These are phyloP conservation scores for Portevinia maculata DNA, from an alignment of 2,888 invertebrate genomes.

Conservation along the genomic window DNA sequence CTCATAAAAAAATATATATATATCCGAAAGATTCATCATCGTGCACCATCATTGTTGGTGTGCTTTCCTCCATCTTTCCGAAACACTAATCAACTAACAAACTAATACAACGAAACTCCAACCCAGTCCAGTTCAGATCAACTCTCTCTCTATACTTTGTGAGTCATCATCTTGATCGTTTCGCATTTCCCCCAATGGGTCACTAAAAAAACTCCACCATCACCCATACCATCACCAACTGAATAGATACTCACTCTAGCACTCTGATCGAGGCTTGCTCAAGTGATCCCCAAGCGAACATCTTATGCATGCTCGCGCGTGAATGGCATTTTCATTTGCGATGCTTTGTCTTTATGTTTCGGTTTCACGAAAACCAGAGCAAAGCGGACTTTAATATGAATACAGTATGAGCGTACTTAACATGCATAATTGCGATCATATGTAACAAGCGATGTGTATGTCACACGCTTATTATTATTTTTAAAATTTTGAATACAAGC, in stretches of 20 bases:
- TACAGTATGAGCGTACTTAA: slow-evolving; percentile 28
- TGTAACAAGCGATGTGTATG: slow-evolving; percentile 55
- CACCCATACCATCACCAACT: slow-evolving; percentile 2
- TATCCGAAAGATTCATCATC: slow-evolving; percentile 61
- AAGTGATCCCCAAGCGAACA: slow-evolving; percentile 31
- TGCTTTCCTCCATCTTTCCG: slow-evolving; percentile 49
- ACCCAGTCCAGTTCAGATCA: slow-evolving; percentile 49
- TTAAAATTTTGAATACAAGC: slow-evolving; percentile 12
- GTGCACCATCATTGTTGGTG: slow-evolving; percentile 34
- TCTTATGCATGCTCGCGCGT: slow-evolving; percentile 1
- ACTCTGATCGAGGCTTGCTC: slow-evolving; percentile 27
- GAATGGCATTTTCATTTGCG: slow-evolving; percentile 18
- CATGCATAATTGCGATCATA: slow-evolving; percentile 64
- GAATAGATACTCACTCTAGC: slow-evolving; percentile 14
- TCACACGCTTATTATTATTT: slow-evolving; percentile 7
- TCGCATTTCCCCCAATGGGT: slow-evolving; percentile 52
- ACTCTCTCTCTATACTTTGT: slow-evolving; percentile 19
- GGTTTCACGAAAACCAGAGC: slow-evolving; percentile 59
- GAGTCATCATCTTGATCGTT: slow-evolving; percentile 58
- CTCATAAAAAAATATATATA: slow-evolving; percentile 2
- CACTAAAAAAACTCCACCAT: slow-evolving; percentile 46
- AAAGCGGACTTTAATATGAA: slow-evolving; percentile 13
- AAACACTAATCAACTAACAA: neutral
- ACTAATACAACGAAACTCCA: slow-evolving; percentile 61
- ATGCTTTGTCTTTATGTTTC: slow-evolving; percentile 50